A percentile compares a stretch with the other conserved stretches of the same genome.
Evolutionary conservation across 2,888 invertebrate species (phyloP).

Genomic region (Oasisia sp.): DNA sequence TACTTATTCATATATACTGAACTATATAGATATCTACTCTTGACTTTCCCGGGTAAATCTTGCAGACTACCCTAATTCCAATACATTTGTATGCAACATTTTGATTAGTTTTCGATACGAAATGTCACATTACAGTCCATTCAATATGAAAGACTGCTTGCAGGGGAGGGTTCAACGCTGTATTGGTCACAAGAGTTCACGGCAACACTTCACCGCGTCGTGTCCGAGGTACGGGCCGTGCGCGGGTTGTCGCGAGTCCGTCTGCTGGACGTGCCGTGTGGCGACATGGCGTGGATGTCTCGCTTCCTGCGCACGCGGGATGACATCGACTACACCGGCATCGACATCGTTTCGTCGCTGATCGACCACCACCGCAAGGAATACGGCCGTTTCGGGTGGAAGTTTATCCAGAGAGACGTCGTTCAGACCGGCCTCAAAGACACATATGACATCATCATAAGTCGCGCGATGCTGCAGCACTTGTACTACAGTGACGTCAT

Average conservation of each 20-base stretch:
- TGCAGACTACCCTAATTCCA: no score
- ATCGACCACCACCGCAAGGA: constrained; percentile 40
- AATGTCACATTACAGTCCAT: no score
- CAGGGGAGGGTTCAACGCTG: constrained; percentile 40
- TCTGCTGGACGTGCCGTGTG: constrained; percentile 43
- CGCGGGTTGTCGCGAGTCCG: constrained; percentile 28
- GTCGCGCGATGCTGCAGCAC: constrained; percentile 43
- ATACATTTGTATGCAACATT: no score
- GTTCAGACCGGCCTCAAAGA: constrained; percentile 28
- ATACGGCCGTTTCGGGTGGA: constrained; percentile 26
- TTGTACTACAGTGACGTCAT: constrained; percentile 36
- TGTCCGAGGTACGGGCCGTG: constrained; percentile 35
- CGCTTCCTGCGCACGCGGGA: constrained; percentile 42
- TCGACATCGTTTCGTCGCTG: constrained; percentile 43
- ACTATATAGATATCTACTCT: no score
- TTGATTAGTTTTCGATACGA: no score
- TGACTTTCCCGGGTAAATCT: no score
- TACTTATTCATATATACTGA: no score
- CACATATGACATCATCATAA: constrained; percentile 41
- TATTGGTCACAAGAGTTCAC: constrained; percentile 42
- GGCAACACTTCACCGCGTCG: constrained; percentile 36
- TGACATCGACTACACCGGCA: constrained; percentile 44
- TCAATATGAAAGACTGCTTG: not conserved
- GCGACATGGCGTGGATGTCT: constrained; percentile 46
- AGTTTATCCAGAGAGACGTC: constrained; percentile 38